These are phyloP conservation scores for Myotis davidii DNA, from an alignment of 2,113 vertebrate species.

Conservation along the genomic window DNA sequence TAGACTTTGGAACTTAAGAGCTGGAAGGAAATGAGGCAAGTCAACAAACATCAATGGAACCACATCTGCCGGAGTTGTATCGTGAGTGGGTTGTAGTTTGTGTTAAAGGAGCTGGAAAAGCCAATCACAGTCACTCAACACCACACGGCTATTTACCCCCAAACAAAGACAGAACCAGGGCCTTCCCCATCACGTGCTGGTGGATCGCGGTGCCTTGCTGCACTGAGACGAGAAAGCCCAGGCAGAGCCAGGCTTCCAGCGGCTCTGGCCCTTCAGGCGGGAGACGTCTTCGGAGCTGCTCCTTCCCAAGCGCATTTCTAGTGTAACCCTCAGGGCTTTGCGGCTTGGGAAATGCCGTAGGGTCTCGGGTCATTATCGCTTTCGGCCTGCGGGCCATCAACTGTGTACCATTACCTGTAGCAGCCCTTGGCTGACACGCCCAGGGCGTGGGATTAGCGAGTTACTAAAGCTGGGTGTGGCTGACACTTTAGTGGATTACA, in stretches of 20 bases:
- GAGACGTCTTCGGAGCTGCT: constrained; percentile 90
- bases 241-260: constrained; percentile 86
- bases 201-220: constrained; percentile 87
- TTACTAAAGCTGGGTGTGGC: constrained; percentile 88
- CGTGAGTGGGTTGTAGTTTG: constrained; percentile 87
- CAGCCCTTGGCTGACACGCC: constrained; percentile 82
- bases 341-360: constrained; percentile 86
- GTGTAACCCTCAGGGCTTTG: constrained; percentile 87
- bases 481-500: constrained; percentile 87
- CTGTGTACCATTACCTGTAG: constrained; percentile 81
- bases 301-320: constrained; percentile 87
- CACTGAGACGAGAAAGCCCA: constrained; percentile 86
- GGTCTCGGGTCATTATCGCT: constrained; percentile 82
- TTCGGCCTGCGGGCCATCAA: constrained; percentile 81
- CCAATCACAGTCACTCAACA: constrained; percentile 94
- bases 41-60: constrained; percentile 87
- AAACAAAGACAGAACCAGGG: constrained; percentile 90
- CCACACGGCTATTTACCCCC: constrained; percentile 94
- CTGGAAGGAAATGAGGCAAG: constrained; percentile 82
- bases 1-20: constrained; percentile 84
- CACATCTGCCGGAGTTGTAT: constrained; percentile 87
- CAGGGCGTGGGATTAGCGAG: constrained; percentile 84
- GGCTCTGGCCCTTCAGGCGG: constrained; percentile 88
- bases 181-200: constrained; percentile 89
- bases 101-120: constrained; percentile 90